Evolutionary conservation across 2,888 invertebrate species (phyloP), one percentile per base, ranked within the genome.

Genomic region (Leistus spinibarbis): DNA sequence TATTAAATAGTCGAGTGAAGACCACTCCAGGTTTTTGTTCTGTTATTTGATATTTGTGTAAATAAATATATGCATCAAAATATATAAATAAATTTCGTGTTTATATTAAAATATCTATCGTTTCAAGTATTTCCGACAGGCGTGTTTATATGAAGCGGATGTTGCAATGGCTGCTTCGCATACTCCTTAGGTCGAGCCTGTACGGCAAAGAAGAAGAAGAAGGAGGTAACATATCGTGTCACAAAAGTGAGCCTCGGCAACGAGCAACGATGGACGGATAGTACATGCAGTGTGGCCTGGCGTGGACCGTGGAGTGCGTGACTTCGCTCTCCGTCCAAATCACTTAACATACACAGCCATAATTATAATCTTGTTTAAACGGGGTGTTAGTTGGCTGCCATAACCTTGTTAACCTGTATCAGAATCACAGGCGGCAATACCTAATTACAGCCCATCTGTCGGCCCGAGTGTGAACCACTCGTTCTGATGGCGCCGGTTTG

Each of bases 311-410:
- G 40, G 60, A 24, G 56, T 69, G 69, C 69, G 69, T 69, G 69
- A 56, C 69, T 27, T 16, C 22, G 23, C 24, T 69, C 57, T 69
- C 60, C 27, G 57, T 69, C 60, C 27, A 69, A 57, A 56, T 56
- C 57, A 69, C 67, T 68, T 68, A 68, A 68, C 60, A 69, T 69
- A 69, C 57, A 60, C 60, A 56, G 56, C 56, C 56, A 20, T 69
- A 69, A 70, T 70, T 70, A 70, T 70, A 70, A 69, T 69, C 57
- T 57, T 69, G 69, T 70, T 70, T 70, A 63, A 70, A 70, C 63
- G 70, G 63, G 70, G 70, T 70, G 70, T 70, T 70, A 70, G 70
- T 69, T 27, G 69, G 57, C 57, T 69, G 69, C 69, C 60, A 69
- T 69, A 69, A 69, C 57, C 70, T 70, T 70, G 70, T 70, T 70